Evolutionary conservation across 2,797 vertebrate genomes (phyloP).

Genomic region (Lophius americanus): DNA sequence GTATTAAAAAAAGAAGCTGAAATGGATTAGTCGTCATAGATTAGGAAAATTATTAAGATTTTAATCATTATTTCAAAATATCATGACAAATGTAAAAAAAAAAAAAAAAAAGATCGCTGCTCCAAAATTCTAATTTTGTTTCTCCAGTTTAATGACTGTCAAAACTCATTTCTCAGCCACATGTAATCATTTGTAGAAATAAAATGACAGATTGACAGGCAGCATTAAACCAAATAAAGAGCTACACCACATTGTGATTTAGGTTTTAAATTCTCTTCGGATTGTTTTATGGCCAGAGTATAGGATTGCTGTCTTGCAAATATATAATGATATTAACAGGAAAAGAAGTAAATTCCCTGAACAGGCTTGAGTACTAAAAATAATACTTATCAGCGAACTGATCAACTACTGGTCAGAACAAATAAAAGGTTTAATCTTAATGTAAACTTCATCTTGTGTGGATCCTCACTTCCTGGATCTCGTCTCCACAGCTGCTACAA

Average conservation of each 20-base stretch:
- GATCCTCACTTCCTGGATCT: conserved; percentile 23
- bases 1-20: conserved; percentile 26
- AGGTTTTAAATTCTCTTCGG: conserved; percentile 49
- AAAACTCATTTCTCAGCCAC: conserved; percentile 25
- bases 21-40: conserved; percentile 33
- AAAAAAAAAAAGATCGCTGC: conserved; percentile 32
- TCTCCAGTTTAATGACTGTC: conserved; percentile 27
- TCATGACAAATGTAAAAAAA: conserved; percentile 41
- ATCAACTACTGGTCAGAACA: background rate
- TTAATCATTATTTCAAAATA: conserved; percentile 40
- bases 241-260: conserved; percentile 61
- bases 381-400: background rate
- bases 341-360: too few species aligned
- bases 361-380: background rate
- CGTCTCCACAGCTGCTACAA: conserved; percentile 15
- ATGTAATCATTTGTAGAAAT: conserved; percentile 49
- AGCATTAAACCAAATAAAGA: conserved; percentile 72
- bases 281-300: conserved; percentile 31
- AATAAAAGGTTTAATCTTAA: background rate
- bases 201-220: conserved; percentile 55
- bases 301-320: conserved; percentile 46
- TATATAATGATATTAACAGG: too few species aligned
- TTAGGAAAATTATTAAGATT: conserved; percentile 25
- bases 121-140: conserved; percentile 1
- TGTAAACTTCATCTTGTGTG: background rate